Evolutionary conservation across 2,113 vertebrate genomes (phyloP), one percentile per base, ranked within the genome.

Genomic region (Anguilla japonica): DNA sequence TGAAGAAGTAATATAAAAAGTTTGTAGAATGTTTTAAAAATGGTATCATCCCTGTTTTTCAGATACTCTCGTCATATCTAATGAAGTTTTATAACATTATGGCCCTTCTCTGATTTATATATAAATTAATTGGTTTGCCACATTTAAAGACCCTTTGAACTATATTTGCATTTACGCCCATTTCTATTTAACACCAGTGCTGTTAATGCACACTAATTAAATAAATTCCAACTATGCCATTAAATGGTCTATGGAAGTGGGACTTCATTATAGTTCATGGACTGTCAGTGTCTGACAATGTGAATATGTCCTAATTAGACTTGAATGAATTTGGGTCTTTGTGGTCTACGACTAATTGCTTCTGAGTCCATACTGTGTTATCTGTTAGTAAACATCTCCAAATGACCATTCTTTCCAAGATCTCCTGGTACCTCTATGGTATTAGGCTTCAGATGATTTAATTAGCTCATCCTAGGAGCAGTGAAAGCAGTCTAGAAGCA

Each of bases 351-450:
- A 79, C 75, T 79, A 79, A 79, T 79, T 79, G 34, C 75, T 39
- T 79, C 18, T 15, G 20, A 63, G 60, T 63, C 20, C 60, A 63
- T 63, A 11, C 15, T 13, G n/a, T 39, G n/a, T 79, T 39, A 79
- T 79, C 34, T 34, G n/a, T 79, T 79, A 14, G 75, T 79, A 79
- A 79, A 79, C 75, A 79, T 79, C 75, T 79, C n/a, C 75, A 79
- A 79, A 79, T 79, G 75, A 34, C 75, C 29, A 29, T 79, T 34
- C 7, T 34, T 79, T 29, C 75, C n/a, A 2, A 79, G 34, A 79
- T 29, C 75, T 29, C 29, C 75, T 29, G 2, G 8, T 14, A 79
- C 75, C 34, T 2, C 75, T 79, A 11, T 79, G 34, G n/a, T 22
- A 34, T 79, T 39, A 79, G 22, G 34, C n/a, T 15, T 79, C n/a